phyloP scores from a whole-genome alignment of 2,797 vertebrate species.

The Spinus pinus region DNA sequence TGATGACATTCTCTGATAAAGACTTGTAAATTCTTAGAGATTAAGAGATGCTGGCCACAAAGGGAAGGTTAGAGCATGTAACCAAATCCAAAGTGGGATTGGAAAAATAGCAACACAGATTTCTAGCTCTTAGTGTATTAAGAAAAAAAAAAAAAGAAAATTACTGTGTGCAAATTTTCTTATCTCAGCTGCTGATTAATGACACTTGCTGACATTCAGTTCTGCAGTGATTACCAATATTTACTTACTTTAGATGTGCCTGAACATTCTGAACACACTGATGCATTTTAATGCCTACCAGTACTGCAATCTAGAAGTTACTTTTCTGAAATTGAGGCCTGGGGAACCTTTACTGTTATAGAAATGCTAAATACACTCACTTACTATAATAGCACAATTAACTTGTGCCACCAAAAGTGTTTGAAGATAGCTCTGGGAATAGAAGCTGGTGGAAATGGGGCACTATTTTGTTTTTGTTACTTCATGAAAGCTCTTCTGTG shows the following conservation, averaged over 20 bases:
- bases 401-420: not conserved
- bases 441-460: not conserved
- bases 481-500: not conserved
- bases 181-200: not conserved
- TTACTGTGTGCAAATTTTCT: not conserved
- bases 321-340: not conserved
- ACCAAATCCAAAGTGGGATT: not conserved
- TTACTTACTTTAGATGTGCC: not conserved
- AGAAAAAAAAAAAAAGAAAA: not conserved
- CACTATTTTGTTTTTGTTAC: not conserved
- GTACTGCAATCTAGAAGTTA: not conserved
- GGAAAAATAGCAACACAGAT: not conserved
- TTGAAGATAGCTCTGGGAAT: conserved; percentile 22
- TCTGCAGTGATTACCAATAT: conserved; percentile 9
- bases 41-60: not conserved
- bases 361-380: conserved; percentile 27
- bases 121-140: not conserved
- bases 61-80: not conserved
- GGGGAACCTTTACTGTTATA: not conserved
- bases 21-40: not conserved
- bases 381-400: conserved; percentile 46
- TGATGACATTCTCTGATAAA: not conserved
- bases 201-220: not conserved
- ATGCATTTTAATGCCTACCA: not conserved
- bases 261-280: not conserved